Conservation (phyloP, 2,888 invertebrate species). For the Pyrrhia umbra region DNA sequence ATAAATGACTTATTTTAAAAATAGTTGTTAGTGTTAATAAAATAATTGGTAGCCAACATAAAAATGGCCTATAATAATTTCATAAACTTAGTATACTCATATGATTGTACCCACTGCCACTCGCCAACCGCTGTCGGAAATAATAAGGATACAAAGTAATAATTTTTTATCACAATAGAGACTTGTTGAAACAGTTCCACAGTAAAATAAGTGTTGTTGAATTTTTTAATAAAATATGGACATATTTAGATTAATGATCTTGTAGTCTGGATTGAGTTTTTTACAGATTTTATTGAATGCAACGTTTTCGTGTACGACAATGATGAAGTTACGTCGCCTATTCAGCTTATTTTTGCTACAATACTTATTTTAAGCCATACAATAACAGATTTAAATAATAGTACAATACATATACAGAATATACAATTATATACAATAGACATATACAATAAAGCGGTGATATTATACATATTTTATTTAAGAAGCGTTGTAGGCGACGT, state of each 20-base stretch:
- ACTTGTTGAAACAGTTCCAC: slow-evolving; percentile 89
- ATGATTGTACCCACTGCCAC: slow-evolving; percentile 83
- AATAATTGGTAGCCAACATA: slow-evolving; percentile 90
- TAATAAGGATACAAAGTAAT: slow-evolving; percentile 65
- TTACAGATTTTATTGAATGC: slow-evolving; percentile 87
- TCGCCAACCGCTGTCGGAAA: slow-evolving; percentile 87
- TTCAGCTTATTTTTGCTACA: slow-evolving; percentile 87
- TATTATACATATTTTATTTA: slow-evolving; percentile 82
- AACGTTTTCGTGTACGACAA: slow-evolving; percentile 71
- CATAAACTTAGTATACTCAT: slow-evolving; percentile 70
- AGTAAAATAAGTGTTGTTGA: slow-evolving; percentile 89
- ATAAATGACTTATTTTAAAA: slow-evolving; percentile 68
- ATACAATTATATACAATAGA: slow-evolving; percentile 83
- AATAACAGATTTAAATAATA: slow-evolving; percentile 78
- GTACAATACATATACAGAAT: slow-evolving; percentile 82
- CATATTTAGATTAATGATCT: slow-evolving; percentile 89
- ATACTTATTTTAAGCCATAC: slow-evolving; percentile 82
- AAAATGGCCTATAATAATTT: slow-evolving; percentile 82
- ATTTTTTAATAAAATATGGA: slow-evolving; percentile 88
- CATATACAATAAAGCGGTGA: slow-evolving; percentile 80
- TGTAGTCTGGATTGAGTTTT: slow-evolving; percentile 90
- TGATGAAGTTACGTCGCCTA: slow-evolving; percentile 77
- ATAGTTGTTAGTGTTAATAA: slow-evolving; percentile 73
- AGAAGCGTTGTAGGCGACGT: slow-evolving; percentile 81
- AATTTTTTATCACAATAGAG: slow-evolving; percentile 86